These are phyloP conservation scores for Lanius collurio DNA, from an alignment of 2,113 vertebrate species.

Conservation along the genomic window DNA sequence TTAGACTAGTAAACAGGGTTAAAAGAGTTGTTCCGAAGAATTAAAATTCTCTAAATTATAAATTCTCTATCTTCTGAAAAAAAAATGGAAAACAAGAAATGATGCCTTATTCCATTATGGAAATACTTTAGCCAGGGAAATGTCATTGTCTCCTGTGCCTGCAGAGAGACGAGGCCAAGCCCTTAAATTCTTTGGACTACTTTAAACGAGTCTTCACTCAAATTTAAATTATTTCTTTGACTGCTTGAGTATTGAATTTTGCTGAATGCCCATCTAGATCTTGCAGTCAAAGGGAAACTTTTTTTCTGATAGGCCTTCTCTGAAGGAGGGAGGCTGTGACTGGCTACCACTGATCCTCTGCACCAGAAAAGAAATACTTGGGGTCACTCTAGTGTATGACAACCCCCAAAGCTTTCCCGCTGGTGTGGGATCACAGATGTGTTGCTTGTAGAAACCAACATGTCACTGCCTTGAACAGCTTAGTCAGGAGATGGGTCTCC, in stretches of 20 bases:
- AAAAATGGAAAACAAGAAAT: not conserved
- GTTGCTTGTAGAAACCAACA: not conserved
- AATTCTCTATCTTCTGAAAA: not conserved
- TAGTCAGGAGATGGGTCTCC: not conserved
- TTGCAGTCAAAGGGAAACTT: not conserved
- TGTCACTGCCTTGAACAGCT: not conserved
- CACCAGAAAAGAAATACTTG: not conserved
- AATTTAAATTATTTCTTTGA: not conserved
- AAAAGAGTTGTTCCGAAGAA: not conserved
- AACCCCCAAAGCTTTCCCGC: not conserved
- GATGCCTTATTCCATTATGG: not conserved
- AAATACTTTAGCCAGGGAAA: not conserved
- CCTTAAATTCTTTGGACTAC: not conserved
- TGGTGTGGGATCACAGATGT: not conserved
- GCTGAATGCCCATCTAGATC: not conserved
- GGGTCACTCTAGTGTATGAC: not conserved
- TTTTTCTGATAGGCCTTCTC: not conserved
- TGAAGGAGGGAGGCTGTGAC: not conserved
- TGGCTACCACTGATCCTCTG: not conserved
- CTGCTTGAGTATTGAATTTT: not conserved
- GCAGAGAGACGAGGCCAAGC: not conserved
- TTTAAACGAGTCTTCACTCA: not conserved
- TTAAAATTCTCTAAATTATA: not conserved
- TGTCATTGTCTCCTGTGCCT: not conserved
- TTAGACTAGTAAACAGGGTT: not conserved